Evolutionary conservation across 2,113 vertebrate species (phyloP).

Genomic region (Nerophis ophidion): DNA sequence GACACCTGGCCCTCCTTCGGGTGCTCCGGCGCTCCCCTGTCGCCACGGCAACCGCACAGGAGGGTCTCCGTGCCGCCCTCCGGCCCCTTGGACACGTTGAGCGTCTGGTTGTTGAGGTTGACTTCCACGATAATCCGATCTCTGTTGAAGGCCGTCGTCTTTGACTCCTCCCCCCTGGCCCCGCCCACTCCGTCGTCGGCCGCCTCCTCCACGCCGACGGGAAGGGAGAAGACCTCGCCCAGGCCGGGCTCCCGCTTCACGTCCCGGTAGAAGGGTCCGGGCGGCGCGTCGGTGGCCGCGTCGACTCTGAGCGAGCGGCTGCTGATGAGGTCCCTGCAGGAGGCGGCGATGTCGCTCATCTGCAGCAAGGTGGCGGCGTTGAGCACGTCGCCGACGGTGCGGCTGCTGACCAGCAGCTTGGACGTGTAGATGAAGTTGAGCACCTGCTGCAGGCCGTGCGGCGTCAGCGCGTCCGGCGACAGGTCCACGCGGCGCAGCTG

Average conservation of each 20-base stretch:
- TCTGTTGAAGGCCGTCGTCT: slow-evolving; percentile 75
- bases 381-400: slow-evolving; percentile 85
- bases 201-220: slow-evolving; percentile 79
- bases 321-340: slow-evolving; percentile 86
- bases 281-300: slow-evolving; percentile 14
- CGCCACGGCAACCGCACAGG: slow-evolving; percentile 53
- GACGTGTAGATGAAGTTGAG: slow-evolving; percentile 96
- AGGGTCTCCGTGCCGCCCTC: slow-evolving; percentile 60
- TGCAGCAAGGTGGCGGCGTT: slow-evolving; percentile 85
- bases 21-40: slow-evolving; percentile 66
- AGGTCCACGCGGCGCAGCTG: slow-evolving; percentile 87
- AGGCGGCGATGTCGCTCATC: slow-evolving; percentile 88
- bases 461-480: slow-evolving; percentile 85
- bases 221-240: slow-evolving; percentile 83
- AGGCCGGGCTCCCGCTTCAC: slow-evolving; percentile 88
- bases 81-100: slow-evolving; percentile 88
- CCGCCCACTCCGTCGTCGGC: slow-evolving; percentile 58
- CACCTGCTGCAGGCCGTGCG: slow-evolving; percentile 88
- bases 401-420: slow-evolving; percentile 86
- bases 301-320: slow-evolving; percentile 76
- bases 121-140: slow-evolving; percentile 98
- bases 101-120: slow-evolving; percentile 96
- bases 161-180: slow-evolving; percentile 60
- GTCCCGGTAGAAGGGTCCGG: slow-evolving; percentile 78
- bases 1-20: slow-evolving; percentile 32